These are phyloP conservation scores for Drosophila yakuba DNA, from an alignment of 1,140 invertebrate genomes.

Conservation along the genomic window DNA sequence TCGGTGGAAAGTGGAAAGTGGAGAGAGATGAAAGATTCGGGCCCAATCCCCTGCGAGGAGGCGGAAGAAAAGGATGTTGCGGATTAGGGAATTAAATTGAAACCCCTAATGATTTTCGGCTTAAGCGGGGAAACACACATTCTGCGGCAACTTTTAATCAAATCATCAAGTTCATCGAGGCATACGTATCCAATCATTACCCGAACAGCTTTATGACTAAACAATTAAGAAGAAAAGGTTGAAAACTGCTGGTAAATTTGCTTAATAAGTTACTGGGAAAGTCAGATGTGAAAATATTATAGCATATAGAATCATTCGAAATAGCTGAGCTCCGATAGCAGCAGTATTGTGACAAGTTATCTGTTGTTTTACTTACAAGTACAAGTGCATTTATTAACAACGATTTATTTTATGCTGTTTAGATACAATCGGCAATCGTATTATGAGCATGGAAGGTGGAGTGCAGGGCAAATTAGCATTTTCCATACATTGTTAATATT, in stretches of 20 bases:
- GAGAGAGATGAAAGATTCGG: not conserved
- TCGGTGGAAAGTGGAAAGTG: not conserved
- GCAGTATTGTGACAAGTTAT: too few relatives aligned
- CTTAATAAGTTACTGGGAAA: not conserved
- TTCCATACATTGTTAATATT: conserved; percentile 7
- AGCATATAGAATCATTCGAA: too few relatives aligned
- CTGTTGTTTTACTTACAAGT: too few relatives aligned
- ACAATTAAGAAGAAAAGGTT: not conserved
- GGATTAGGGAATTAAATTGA: conserved; percentile 51
- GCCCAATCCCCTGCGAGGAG: not conserved
- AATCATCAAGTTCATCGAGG: conserved; percentile 43
- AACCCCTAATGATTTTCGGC: conserved; percentile 38
- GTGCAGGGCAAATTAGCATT: not conserved
- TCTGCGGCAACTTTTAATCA: conserved; percentile 31
- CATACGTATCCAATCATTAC: conserved; percentile 18
- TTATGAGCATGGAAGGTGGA: not conserved
- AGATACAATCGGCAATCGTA: too few relatives aligned
- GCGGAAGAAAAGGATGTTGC: conserved; percentile 25
- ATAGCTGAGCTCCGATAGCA: too few relatives aligned
- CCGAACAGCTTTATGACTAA: not conserved
- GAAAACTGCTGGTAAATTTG: not conserved
- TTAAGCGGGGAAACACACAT: conserved; percentile 30
- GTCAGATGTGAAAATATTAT: too few relatives aligned
- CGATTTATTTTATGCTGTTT: too few relatives aligned
- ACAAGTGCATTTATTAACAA: too few relatives aligned